Base-by-base conservation (phyloP, 92 coral and sea anemone genomes). In the Palythoa grandis region DNA sequence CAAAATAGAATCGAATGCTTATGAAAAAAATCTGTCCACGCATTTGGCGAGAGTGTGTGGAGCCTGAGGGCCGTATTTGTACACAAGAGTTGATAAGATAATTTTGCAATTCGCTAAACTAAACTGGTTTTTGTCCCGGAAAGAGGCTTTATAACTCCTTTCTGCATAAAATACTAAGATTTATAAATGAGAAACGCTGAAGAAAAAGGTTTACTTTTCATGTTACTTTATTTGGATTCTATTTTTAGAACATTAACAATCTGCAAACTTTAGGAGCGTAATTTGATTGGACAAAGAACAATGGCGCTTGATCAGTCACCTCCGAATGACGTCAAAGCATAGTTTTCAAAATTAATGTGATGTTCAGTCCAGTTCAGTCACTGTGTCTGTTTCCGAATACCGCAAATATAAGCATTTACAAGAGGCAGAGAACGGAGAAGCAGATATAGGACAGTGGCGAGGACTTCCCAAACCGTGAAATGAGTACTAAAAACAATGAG, bases 271-370 rank as follows among this genome's bases (percentile, higher is more conserved):
- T 2, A 11, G 6, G 17, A 11, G 52, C 20, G 43, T 47, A 53
- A 66, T 80, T 56, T 80, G 63, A 80, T 80, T 80, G 85, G 85
- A 11, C 11, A 15, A 43, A 16, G 54, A 65, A 80, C 73, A 66
- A 80, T 80, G n/a, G 74, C 5, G 22, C 74, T 67, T 66, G 74
- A 80, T 80, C 85, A 53, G 10, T 80, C 74, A 65, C 60, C 72
- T 52, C 73, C 63, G 85, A 43, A 63, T 80, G 85, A 80, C 85
- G 85, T 80, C 85, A 80, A 40, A 47, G 54, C 60, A 11, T 40
- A 43, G 29, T 80, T 80, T 66, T 80, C 74, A 80, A 66, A 80
- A 58, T 58, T 43, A 56, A 61, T 63, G 84, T 79, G 14, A 43
- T 79, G 72, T 58, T 9, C 58, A 12, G 14, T 66, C 40, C 19